phyloP scores from a whole-genome alignment of 2,888 invertebrate genomes.

The Conus canariensis region DNA sequence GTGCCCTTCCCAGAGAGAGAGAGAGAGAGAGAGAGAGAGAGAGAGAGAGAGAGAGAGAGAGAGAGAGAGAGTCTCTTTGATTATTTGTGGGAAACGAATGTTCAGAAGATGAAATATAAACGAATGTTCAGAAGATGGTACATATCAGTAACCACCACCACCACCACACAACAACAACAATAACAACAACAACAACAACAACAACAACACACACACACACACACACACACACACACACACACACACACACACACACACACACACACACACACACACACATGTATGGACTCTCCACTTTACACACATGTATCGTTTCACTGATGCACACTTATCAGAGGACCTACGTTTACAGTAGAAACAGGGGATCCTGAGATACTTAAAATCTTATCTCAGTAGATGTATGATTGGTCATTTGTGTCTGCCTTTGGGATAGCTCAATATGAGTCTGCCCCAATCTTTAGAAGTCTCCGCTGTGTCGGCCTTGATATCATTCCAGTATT shows the following conservation, averaged over 20 bases:
- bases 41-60: too few species aligned
- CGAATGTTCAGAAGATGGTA: too few species aligned
- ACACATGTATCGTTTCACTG: not conserved
- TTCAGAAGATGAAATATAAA: too few species aligned
- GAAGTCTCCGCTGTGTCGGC: not conserved
- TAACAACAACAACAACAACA: too few species aligned
- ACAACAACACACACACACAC: not conserved
- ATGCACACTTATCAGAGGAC: not conserved
- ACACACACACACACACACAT: not conserved
- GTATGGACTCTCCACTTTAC: too few species aligned
- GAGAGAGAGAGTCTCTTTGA: too few species aligned
- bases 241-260: not conserved
- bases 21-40: too few species aligned
- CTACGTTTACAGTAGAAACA: not conserved
- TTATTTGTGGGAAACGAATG: too few species aligned
- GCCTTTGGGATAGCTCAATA: too few species aligned
- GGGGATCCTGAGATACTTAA: not conserved
- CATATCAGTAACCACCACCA: too few species aligned
- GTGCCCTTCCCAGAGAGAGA: too few species aligned
- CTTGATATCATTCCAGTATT: not conserved
- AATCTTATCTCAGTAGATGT: not conserved
- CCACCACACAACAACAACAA: not conserved
- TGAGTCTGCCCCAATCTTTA: not conserved
- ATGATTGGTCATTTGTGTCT: too few species aligned
- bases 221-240: not conserved